phyloP scores from a whole-genome alignment of 1,140 invertebrate species.

The Hestina assimilis region DNA sequence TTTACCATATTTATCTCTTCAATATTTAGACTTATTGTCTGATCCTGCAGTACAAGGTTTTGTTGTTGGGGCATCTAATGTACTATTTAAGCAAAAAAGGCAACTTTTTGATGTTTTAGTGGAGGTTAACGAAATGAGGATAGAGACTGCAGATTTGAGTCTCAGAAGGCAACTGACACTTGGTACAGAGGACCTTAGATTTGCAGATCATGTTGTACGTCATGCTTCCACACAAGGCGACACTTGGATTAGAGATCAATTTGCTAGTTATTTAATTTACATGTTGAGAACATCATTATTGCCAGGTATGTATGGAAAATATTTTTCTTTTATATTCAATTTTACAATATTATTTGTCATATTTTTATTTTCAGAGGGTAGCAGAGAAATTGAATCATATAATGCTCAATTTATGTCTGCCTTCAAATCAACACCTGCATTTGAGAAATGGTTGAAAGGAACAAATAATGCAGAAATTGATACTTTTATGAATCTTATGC shows the following conservation, averaged over 20 bases:
- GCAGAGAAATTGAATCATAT: conserved; percentile 91
- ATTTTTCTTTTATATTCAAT: not conserved
- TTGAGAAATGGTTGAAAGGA: conserved; percentile 88
- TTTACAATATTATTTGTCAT: not conserved
- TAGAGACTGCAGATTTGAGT: conserved; percentile 93
- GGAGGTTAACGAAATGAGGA: conserved; percentile 91
- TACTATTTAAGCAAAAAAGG: conserved; percentile 96
- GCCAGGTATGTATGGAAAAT: conserved; percentile 79
- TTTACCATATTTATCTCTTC: conserved; percentile 96
- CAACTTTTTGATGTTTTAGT: conserved; percentile 95
- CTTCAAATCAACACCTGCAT: conserved; percentile 94
- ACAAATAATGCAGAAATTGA: conserved; percentile 81
- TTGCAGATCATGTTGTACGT: conserved; percentile 95
- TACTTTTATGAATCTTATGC: conserved; percentile 82
- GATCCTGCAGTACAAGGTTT: conserved; percentile 94
- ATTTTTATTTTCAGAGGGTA: conserved; percentile 79
- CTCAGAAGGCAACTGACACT: conserved; percentile 90
- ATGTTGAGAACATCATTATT: conserved; percentile 90
- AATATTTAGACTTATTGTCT: conserved; percentile 94
- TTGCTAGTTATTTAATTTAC: conserved; percentile 94
- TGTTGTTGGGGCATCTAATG: conserved; percentile 97
- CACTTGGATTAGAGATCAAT: conserved; percentile 96
- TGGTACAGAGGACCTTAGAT: conserved; percentile 96
- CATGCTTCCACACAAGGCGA: conserved; percentile 90
- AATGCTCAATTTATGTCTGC: conserved; percentile 91